Base-by-base conservation (phyloP, 1,140 invertebrate genomes). In the Streblospio benedicti region DNA sequence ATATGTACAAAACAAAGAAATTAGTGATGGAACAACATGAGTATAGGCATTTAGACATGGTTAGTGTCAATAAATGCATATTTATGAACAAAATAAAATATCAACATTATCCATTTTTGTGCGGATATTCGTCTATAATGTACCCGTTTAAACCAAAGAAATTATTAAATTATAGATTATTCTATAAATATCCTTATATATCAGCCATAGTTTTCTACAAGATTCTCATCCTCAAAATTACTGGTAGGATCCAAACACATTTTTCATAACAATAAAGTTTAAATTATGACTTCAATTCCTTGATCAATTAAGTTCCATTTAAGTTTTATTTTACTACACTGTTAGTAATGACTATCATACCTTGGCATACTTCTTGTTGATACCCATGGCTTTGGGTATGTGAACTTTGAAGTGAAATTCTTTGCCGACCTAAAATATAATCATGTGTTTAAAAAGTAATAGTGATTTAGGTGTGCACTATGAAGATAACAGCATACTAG, bases 331-430 rank as follows among this genome's bases (percentile, higher is more conserved):
- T 30, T 23, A 3, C 33, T 32, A 53, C 2, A 27, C 3, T 52
- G 20, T 4, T 23, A 12, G 16, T 16, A 50, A 50, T 50, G 25
- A 31, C 16, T 52, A 70, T n/a, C 69, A 72, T 70, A 83, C 81
- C 61, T 70, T 78, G 60, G 74, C 65, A 58, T 70, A 81, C 63
- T 78, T 78, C 32, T 71, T 66, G 33, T 80, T 79, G 16, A 83
- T 65, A 25, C 81, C 81, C 60, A 74, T 63, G 44, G 75, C 79
- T 53, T 70, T 70, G 14, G 71, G 57, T 41, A 83, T 73, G 61
- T 78, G 77, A 25, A 83, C 66, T 44, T 76, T 73, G 67, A 81
- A 82, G 65, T 76, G 67, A 0, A 82, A 50, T 30, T 79, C 65
- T 66, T 75, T 77, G 5, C 79, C 80, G 53, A 81, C 64, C 71